These are phyloP conservation scores for Arion vulgaris DNA, from an alignment of 1,140 invertebrate species.

Conservation along the genomic window DNA sequence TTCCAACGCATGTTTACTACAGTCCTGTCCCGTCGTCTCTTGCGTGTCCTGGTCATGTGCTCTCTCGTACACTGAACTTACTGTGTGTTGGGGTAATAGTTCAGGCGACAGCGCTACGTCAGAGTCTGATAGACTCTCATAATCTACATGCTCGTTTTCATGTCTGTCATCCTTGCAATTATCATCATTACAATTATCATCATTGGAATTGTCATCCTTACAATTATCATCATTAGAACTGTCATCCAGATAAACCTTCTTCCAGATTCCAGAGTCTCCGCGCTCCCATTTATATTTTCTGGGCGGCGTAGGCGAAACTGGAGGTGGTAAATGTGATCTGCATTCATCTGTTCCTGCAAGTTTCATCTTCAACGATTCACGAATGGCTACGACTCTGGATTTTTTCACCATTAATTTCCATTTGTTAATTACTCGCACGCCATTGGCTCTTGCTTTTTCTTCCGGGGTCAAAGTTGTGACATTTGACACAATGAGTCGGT, in stretches of 20 bases:
- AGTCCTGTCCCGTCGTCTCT: too few relatives aligned
- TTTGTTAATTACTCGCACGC: slow-evolving; percentile 15
- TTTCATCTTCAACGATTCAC: slow-evolving; percentile 34
- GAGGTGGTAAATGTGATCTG: slow-evolving; percentile 14
- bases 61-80: too few relatives aligned
- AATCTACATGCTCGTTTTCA: not conserved
- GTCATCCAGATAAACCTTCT: slow-evolving; percentile 40
- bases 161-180: too few relatives aligned
- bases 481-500: not conserved
- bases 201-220: too few relatives aligned
- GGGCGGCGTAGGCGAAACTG: slow-evolving; percentile 38
- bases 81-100: too few relatives aligned
- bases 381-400: slow-evolving; percentile 30
- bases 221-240: not conserved
- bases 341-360: not conserved
- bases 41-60: too few relatives aligned
- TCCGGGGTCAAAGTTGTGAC: not conserved
- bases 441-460: not conserved
- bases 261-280: slow-evolving; percentile 40
- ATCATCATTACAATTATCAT: too few relatives aligned
- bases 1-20: too few relatives aligned
- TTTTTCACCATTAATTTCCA: slow-evolving; percentile 40
- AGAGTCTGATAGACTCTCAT: too few relatives aligned
- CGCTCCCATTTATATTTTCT: slow-evolving; percentile 45
- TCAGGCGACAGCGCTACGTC: too few relatives aligned